These are phyloP conservation scores for Caerostris extrusa DNA, from an alignment of 1,140 invertebrate genomes.

Conservation along the genomic window DNA sequence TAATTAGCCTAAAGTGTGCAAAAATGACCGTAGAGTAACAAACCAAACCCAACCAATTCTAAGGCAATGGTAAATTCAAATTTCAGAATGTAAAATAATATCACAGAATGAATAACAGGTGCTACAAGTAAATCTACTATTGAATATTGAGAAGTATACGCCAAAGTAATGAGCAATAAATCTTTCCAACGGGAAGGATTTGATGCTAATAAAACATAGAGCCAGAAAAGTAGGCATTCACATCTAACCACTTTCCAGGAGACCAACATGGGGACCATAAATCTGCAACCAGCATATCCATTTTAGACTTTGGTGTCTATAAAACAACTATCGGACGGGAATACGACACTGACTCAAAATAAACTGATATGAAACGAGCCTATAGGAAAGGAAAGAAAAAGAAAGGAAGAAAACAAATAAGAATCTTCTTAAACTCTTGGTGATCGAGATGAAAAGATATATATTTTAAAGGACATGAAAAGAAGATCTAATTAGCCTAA, in stretches of 20 bases:
- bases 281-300: conserved; percentile 55
- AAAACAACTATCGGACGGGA: conserved; percentile 71
- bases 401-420: not conserved
- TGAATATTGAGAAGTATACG: not conserved
- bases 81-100: too few relatives aligned
- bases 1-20: too few relatives aligned
- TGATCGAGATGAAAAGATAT: conserved; percentile 64
- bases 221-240: conserved; percentile 12
- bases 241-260: not conserved
- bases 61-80: too few relatives aligned
- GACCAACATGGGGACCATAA: conserved; percentile 56
- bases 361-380: conserved; percentile 49
- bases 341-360: conserved; percentile 62
- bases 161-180: too few relatives aligned
- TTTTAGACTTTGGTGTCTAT: conserved; percentile 55
- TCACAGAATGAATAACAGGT: too few relatives aligned
- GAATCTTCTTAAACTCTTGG: conserved; percentile 16
- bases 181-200: not conserved
- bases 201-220: not conserved
- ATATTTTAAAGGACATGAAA: conserved; percentile 59
- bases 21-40: too few relatives aligned
- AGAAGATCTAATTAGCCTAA: too few relatives aligned
- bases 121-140: not conserved
- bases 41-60: too few relatives aligned
- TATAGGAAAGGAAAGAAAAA: not conserved